Evolutionary conservation across 2,113 vertebrate genomes (phyloP), one percentile per base, ranked within the genome.

Genomic region (Epinephelus lanceolatus): DNA sequence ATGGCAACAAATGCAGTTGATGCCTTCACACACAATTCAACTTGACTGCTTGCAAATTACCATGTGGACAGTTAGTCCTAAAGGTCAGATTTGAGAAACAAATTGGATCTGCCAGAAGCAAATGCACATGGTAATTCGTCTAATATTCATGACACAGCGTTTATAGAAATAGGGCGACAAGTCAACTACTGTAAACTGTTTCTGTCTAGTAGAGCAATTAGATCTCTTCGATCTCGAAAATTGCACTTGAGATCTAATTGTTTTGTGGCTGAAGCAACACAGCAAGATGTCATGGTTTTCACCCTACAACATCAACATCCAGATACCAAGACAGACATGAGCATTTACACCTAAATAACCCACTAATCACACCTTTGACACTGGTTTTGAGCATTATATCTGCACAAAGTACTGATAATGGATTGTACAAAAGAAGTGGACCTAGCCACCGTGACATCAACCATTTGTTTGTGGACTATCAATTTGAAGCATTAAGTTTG

Each of bases 21-120:
- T 45, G 45, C 47, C 15, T 40, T 76, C 52, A 52, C 66, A 56
- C 60, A 55, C 80, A 77, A 77, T 65, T 71, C 74, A 69, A 59
- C 71, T 56, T 82, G 63, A 91, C 71, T 73, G 73, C 67, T 76
- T 71, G 45, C 78, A 88, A 89, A 78, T 89, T 80, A 71, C 63
- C 83, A 21, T 37, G 69, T n/a, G 37, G 76, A 82, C 72, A 75
- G 76, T 73, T 57, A 15, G 49, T 70, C 67, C 45, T 51, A 83
- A 89, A 90, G 91, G 85, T 88, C 78, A 87, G 9, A 71, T 77
- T 74, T 77, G 56, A 88, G 61, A 86, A 71, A 82, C 70, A 88
- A 87, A 91, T 88, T 86, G 81, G 70, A 86, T 88, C 89, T 83
- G 57, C 65, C 59, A 53, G 66, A 23, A 69, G 18, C 69, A 76